These are phyloP conservation scores for Chymomyza amoena DNA, from an alignment of 2,888 invertebrate genomes.

Conservation along the genomic window DNA sequence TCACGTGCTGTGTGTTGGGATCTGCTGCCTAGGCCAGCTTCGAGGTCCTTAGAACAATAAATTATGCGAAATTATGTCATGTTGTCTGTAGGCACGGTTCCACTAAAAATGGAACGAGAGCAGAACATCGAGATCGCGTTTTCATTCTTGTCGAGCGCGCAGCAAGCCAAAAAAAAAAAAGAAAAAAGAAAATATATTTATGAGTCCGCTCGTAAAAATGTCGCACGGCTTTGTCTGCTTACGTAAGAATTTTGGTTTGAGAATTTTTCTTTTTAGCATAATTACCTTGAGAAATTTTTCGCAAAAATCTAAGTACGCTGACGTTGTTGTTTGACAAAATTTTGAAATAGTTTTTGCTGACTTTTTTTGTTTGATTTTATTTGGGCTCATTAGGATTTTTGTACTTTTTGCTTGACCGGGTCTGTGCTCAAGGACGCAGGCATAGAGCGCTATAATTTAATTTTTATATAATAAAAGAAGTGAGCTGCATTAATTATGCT, in stretches of 20 bases:
- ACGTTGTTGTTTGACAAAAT: constrained; percentile 3
- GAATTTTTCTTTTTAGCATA: background rate
- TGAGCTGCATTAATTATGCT: constrained; percentile 57
- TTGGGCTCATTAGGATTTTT: constrained; percentile 53
- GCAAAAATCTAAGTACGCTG: constrained; percentile 52
- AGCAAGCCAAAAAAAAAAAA: constrained; percentile 27
- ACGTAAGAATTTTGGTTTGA: constrained; percentile 59
- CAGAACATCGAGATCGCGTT: constrained; percentile 70
- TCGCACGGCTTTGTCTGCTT: constrained; percentile 42
- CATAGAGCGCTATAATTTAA: constrained; percentile 42
- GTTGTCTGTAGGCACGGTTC: constrained; percentile 16
- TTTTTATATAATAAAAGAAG: constrained; percentile 56
- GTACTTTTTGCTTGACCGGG: constrained; percentile 14
- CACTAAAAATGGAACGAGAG: constrained; percentile 63
- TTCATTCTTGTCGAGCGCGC: constrained; percentile 50
- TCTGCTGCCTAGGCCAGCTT: constrained; percentile 18
- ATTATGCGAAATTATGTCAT: constrained; percentile 70
- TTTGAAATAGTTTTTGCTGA: constrained; percentile 41
- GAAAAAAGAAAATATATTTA: constrained; percentile 44
- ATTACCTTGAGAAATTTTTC: constrained; percentile 64
- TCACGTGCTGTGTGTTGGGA: constrained; percentile 60
- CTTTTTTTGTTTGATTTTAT: constrained; percentile 30
- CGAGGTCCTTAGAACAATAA: constrained; percentile 57
- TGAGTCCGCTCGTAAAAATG: constrained; percentile 59
- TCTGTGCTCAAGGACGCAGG: constrained; percentile 46